Evolutionary conservation across 2,888 invertebrate species (phyloP).

Genomic region (Volucella inflata): DNA sequence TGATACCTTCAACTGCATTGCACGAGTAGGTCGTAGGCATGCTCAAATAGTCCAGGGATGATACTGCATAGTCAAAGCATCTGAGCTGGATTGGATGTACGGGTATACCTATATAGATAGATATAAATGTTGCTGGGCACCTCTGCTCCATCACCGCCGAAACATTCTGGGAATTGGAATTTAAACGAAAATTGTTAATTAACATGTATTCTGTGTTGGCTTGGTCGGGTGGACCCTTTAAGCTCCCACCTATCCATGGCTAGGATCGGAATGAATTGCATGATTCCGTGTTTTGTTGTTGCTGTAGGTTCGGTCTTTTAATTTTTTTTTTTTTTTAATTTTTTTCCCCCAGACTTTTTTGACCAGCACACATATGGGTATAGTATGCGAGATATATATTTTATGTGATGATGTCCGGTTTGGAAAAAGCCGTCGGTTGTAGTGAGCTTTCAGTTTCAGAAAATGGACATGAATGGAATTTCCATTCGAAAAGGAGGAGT

Average conservation of each 20-base stretch:
- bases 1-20: conserved; percentile 41
- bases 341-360: conserved; percentile 19
- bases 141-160: conserved; percentile 35
- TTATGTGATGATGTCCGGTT: conserved; percentile 68
- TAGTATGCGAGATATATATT: conserved; percentile 52
- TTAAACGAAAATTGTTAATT: conserved; percentile 81
- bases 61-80: not conserved
- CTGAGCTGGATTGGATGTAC: conserved; percentile 31
- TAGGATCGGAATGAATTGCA: conserved; percentile 55
- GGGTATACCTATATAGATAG: too few species aligned
- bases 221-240: conserved; percentile 10
- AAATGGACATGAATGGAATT: conserved; percentile 76
- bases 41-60: not conserved
- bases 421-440: conserved; percentile 45
- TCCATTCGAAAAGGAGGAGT: conserved; percentile 35
- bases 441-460: conserved; percentile 67
- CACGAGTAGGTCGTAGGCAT: conserved; percentile 20
- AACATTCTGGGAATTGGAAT: conserved; percentile 78
- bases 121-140: conserved; percentile 43
- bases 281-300: conserved; percentile 28
- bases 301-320: conserved; percentile 10
- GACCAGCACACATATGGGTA: conserved; percentile 27
- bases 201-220: conserved; percentile 77
- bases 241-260: not conserved
- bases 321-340: conserved; percentile 35